A percentile compares a stretch with the other conserved stretches of the same genome.
Conservation (phyloP, 2,113 vertebrate genomes). For the Antigone vipio region DNA sequence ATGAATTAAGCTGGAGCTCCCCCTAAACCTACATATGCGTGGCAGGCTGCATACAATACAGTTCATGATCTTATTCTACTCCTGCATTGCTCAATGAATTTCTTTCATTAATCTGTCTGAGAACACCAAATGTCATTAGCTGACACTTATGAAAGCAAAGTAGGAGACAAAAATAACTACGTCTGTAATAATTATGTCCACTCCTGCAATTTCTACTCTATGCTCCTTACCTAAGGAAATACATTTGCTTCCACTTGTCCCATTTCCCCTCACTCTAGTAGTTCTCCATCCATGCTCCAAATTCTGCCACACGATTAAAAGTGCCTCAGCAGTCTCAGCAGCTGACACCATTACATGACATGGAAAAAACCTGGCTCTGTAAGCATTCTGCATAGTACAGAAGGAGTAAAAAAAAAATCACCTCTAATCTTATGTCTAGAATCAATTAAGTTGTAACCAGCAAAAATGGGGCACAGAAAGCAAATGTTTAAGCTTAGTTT, state of each 20-base stretch:
- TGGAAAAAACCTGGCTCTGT: not conserved
- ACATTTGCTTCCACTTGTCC: not conserved
- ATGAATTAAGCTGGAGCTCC: not conserved
- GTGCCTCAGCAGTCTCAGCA: not conserved
- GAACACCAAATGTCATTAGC: not conserved
- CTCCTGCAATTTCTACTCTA: not conserved
- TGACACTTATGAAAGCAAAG: not conserved
- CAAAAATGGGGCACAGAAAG: not conserved
- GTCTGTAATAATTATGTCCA: not conserved
- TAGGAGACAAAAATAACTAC: not conserved
- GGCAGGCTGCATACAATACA: not conserved
- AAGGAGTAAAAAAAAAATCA: not conserved
- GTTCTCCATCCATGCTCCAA: not conserved
- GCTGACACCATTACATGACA: not conserved
- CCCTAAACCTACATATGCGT: not conserved
- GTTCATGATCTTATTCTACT: not conserved
- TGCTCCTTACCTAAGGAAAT: not conserved
- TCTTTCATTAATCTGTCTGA: not conserved
- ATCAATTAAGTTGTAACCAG: not conserved
- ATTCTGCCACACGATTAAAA: not conserved
- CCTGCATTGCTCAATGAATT: not conserved
- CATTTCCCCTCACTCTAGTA: not conserved
- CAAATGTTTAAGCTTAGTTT: not conserved
- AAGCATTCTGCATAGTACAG: not conserved
- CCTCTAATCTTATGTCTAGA: not conserved